Conservation (phyloP, 2,113 vertebrate species). For the Agelaius tricolor region DNA sequence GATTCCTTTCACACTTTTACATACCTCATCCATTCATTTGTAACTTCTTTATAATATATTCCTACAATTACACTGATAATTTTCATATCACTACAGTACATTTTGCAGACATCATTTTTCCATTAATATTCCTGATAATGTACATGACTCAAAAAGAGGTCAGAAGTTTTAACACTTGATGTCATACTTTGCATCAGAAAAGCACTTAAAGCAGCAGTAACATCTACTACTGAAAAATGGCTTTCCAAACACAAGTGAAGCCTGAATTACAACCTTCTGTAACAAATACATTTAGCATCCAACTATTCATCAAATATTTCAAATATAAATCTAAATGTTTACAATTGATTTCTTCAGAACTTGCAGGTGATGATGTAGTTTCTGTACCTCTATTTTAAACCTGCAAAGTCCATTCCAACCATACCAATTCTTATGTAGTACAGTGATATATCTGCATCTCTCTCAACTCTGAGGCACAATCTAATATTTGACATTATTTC, state of each 20-base stretch:
- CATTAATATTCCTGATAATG: neutral
- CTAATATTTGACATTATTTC: neutral
- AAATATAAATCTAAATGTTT: neutral
- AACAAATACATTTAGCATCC: neutral
- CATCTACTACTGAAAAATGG: neutral
- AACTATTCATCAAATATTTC: neutral
- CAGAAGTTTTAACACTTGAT: neutral
- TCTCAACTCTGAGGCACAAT: neutral
- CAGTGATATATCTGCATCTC: neutral
- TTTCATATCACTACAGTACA: neutral
- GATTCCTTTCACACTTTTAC: neutral
- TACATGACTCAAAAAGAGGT: neutral
- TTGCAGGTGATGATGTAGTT: neutral
- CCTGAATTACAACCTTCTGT: neutral
- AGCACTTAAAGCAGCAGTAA: neutral
- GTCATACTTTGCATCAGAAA: neutral
- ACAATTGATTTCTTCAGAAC: neutral
- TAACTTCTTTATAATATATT: neutral
- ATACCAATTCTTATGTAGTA: neutral
- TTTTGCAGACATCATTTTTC: neutral
- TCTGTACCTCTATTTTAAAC: neutral
- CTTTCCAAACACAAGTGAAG: neutral
- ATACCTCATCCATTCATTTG: neutral
- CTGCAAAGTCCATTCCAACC: neutral
- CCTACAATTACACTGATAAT: neutral